Percentiles rank a stretch among this genome's conserved stretches.
Evolutionary conservation across 2,113 vertebrate genomes (phyloP).

Genomic region (Lampris incognitus): DNA sequence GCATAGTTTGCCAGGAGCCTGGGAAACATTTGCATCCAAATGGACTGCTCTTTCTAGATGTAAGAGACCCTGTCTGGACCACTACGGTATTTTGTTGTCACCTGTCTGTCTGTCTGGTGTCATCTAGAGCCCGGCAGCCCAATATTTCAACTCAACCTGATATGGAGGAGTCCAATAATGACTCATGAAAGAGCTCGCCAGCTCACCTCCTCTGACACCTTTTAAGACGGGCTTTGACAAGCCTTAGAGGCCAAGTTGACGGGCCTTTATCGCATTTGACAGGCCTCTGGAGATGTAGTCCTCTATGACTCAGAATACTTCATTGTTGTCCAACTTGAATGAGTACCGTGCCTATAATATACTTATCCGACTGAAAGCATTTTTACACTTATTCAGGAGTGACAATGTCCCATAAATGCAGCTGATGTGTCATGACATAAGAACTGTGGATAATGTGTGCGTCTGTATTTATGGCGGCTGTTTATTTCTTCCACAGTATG

Average conservation of each 20-base stretch:
- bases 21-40: constrained; percentile 21
- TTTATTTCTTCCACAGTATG: no score
- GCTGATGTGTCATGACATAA: neutral
- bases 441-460: no score
- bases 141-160: constrained; percentile 20
- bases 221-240: constrained; percentile 22
- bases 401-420: neutral
- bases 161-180: constrained; percentile 37
- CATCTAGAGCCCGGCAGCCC: constrained; percentile 35
- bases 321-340: neutral
- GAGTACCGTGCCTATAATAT: constrained; percentile 2
- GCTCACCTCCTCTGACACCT: constrained; percentile 20
- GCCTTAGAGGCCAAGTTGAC: constrained; percentile 24
- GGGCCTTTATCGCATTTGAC: constrained; percentile 33
- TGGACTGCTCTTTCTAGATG: neutral
- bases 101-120: constrained; percentile 23
- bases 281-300: constrained; percentile 17
- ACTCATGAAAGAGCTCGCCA: constrained; percentile 10
- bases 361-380: constrained; percentile 19
- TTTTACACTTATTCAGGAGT: neutral
- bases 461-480: no score
- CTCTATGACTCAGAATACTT: constrained; percentile 15
- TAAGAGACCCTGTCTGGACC: neutral
- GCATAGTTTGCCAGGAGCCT: no score
- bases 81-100: neutral